Conservation (phyloP, 2,113 vertebrate species). For the Beaufortia kweichowensis region DNA sequence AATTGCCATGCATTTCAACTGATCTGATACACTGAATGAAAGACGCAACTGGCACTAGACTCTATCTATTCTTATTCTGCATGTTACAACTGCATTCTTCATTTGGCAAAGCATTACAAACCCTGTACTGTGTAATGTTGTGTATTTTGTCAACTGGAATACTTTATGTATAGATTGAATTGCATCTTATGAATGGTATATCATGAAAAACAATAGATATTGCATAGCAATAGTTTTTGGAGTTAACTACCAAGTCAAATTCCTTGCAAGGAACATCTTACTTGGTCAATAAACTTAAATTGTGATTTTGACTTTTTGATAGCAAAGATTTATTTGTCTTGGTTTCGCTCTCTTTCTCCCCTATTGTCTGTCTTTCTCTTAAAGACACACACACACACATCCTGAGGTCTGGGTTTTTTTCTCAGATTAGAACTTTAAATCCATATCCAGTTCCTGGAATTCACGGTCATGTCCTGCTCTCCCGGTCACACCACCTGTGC, state of each 20-base stretch:
- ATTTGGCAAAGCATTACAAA: too few relatives aligned
- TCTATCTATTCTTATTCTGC: too few relatives aligned
- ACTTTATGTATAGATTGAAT: not conserved
- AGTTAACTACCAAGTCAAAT: not conserved
- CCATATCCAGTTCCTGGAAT: slow-evolving; percentile 51
- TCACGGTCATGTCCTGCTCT: slow-evolving; percentile 46
- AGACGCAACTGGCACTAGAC: too few relatives aligned
- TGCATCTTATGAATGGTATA: not conserved
- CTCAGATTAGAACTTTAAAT: slow-evolving; percentile 44
- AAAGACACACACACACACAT: slow-evolving; percentile 1
- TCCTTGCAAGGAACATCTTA: not conserved
- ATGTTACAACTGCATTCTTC: too few relatives aligned
- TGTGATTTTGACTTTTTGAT: not conserved
- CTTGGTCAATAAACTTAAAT: not conserved
- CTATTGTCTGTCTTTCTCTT: slow-evolving; percentile 3
- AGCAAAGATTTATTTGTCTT: not conserved
- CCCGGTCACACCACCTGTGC: slow-evolving; percentile 30
- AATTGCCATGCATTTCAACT: too few relatives aligned
- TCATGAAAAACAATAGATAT: not conserved
- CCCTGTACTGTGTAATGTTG: too few relatives aligned
- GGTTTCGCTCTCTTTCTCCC: not conserved
- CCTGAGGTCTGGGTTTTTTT: slow-evolving; percentile 30
- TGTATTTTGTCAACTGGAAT: not conserved
- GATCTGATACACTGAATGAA: too few relatives aligned
- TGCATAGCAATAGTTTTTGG: not conserved